Evolutionary conservation across 2,797 vertebrate species (phyloP).

Genomic region (Limnodromus scolopaceus): DNA sequence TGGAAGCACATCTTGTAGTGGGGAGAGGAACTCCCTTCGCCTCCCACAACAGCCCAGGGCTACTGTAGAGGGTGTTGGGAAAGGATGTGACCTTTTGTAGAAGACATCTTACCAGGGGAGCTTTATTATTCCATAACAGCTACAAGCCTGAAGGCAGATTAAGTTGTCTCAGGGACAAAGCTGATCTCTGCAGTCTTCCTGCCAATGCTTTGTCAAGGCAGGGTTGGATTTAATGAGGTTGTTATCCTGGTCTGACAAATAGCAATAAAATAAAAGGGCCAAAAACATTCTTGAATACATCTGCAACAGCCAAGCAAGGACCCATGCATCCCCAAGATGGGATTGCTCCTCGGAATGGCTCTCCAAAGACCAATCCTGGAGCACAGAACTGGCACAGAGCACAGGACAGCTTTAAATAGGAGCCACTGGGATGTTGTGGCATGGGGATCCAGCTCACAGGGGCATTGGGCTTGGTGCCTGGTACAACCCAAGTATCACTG

Average conservation of each 20-base stretch:
- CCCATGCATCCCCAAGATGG: not conserved
- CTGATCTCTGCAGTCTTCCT: slow-evolving; percentile 32
- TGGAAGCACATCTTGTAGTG: not conserved
- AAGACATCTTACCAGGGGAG: not conserved
- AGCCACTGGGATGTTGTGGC: not conserved
- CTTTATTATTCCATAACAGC: slow-evolving; percentile 25
- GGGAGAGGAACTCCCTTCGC: not conserved
- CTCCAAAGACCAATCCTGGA: not conserved
- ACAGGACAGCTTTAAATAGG: not conserved
- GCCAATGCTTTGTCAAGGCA: slow-evolving; percentile 15
- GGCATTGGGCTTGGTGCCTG: not conserved
- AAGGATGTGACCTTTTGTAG: slow-evolving; percentile 39
- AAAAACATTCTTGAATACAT: not conserved
- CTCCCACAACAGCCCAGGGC: not conserved
- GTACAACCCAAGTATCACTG: accelerated
- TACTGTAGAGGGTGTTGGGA: not conserved
- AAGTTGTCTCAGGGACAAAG: slow-evolving; percentile 41
- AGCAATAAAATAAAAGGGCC: not conserved
- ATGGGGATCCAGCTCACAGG: not conserved
- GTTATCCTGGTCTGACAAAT: slow-evolving; percentile 24
- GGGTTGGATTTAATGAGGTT: slow-evolving; percentile 26
- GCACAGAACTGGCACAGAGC: not conserved
- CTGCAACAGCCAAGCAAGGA: not conserved
- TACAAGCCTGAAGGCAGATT: slow-evolving; percentile 16
- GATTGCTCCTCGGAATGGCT: not conserved